These are phyloP conservation scores for Danaus chrysippus DNA, from an alignment of 2,888 invertebrate species.

Conservation along the genomic window DNA sequence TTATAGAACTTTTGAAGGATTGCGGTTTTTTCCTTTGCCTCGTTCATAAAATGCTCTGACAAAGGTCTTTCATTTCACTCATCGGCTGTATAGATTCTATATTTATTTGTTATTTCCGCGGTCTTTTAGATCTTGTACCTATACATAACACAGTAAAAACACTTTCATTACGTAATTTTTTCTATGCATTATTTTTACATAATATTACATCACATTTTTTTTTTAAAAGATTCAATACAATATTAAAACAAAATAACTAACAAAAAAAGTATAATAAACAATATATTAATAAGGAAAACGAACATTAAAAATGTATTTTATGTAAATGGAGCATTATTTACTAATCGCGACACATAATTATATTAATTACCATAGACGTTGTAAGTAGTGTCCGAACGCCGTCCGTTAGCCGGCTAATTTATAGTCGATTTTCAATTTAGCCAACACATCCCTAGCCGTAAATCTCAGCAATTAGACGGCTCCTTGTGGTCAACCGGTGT, in stretches of 20 bases:
- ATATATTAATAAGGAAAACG: no score
- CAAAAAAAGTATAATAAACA: no score
- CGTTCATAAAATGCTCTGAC: conserved; percentile 24
- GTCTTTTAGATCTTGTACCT: no score
- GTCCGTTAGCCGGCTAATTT: conserved; percentile 53
- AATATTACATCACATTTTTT: no score
- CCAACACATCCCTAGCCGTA: conserved; percentile 62
- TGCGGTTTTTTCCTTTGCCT: conserved; percentile 54
- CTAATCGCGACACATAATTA: background rate
- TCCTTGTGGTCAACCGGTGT: conserved; percentile 54
- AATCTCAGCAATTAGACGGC: conserved; percentile 67
- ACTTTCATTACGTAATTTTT: no score
- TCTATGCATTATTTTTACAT: no score
- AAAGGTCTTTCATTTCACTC: conserved; percentile 19
- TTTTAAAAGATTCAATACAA: no score
- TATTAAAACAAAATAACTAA: no score
- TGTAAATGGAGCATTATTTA: no score
- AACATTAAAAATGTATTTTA: no score
- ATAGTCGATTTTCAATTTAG: conserved; percentile 75
- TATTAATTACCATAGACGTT: background rate
- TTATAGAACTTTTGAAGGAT: conserved; percentile 55
- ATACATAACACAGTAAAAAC: no score
- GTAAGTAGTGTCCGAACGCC: conserved; percentile 22
- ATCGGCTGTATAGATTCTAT: conserved; percentile 12
- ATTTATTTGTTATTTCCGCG: conserved; percentile 6